phyloP scores from a whole-genome alignment of 2,797 vertebrate species.

The Karalla daura region DNA sequence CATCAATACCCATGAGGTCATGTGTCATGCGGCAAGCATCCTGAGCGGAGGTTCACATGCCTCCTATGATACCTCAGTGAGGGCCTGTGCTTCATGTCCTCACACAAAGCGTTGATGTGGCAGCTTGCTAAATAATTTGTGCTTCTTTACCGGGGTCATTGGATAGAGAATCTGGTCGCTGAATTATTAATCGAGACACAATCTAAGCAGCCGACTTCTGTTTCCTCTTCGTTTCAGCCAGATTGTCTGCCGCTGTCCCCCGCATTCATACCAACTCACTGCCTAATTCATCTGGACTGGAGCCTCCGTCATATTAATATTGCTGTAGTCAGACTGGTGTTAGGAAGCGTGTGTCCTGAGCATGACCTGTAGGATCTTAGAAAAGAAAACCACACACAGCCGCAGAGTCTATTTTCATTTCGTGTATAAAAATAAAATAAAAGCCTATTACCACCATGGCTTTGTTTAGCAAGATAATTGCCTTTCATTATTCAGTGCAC shows the following conservation, averaged over 20 bases:
- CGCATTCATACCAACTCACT: constrained; percentile 49
- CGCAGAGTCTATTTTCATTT: constrained; percentile 78
- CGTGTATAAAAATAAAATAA: constrained; percentile 81
- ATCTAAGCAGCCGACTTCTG: constrained; percentile 85
- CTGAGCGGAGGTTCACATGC: constrained; percentile 67
- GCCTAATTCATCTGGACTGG: constrained; percentile 78
- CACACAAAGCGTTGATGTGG: constrained; percentile 80
- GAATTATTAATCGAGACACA: constrained; percentile 88
- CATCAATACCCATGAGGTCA: constrained; percentile 81
- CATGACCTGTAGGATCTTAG: constrained; percentile 70
- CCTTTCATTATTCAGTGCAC: constrained; percentile 85
- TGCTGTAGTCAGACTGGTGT: constrained; percentile 55
- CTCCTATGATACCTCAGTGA: constrained; percentile 73
- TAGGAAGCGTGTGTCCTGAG: constrained; percentile 68
- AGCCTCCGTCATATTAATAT: constrained; percentile 67
- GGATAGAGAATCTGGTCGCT: constrained; percentile 84
- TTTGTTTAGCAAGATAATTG: constrained; percentile 86
- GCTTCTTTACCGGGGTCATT: constrained; percentile 87
- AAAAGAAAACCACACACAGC: constrained; percentile 73
- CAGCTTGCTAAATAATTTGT: constrained; percentile 88
- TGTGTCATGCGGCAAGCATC: constrained; percentile 66
- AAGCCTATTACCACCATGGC: constrained; percentile 72
- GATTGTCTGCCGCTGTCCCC: constrained; percentile 71
- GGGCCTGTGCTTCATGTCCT: constrained; percentile 75
- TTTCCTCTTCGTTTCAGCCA: constrained; percentile 79